These are phyloP conservation scores for Bergia puertoricense DNA, from an alignment of 92 coral and sea anemone species.

Conservation along the genomic window DNA sequence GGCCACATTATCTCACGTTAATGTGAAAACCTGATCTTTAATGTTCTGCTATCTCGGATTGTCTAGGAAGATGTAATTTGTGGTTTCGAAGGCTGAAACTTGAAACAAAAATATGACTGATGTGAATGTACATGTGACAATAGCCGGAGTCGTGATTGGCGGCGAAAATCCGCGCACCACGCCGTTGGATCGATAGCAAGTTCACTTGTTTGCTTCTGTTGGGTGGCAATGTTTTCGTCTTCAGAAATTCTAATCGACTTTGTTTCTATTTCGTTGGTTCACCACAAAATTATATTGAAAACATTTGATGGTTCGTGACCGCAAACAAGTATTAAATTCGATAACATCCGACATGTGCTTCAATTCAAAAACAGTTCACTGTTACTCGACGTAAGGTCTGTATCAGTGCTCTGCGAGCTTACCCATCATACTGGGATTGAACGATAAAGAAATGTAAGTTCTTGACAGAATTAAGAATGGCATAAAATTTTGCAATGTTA, in stretches of 20 bases:
- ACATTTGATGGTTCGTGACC: slow-evolving; percentile 17
- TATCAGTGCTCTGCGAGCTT: neutral
- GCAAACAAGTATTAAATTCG: slow-evolving; percentile 1
- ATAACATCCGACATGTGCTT: slow-evolving; percentile 29
- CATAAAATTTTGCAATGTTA: neutral
- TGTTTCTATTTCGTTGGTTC: neutral
- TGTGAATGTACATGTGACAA: neutral
- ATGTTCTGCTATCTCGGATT: neutral
- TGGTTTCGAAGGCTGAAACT: neutral
- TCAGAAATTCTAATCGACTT: neutral
- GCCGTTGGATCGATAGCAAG: neutral
- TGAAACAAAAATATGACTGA: neutral
- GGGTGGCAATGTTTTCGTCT: neutral
- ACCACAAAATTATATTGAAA: slow-evolving; percentile 5
- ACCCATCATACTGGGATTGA: neutral
- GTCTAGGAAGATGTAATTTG: neutral
- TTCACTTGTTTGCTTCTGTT: neutral
- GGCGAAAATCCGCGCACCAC: neutral
- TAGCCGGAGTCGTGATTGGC: neutral
- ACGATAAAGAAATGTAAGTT: neutral
- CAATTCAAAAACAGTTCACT: neutral
- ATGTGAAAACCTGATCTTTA: neutral
- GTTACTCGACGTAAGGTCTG: neutral
- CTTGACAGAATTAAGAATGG: neutral
- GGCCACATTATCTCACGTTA: neutral